Conservation (phyloP, 2,113 vertebrate species). For the Lamprologus ornatipinnis region DNA sequence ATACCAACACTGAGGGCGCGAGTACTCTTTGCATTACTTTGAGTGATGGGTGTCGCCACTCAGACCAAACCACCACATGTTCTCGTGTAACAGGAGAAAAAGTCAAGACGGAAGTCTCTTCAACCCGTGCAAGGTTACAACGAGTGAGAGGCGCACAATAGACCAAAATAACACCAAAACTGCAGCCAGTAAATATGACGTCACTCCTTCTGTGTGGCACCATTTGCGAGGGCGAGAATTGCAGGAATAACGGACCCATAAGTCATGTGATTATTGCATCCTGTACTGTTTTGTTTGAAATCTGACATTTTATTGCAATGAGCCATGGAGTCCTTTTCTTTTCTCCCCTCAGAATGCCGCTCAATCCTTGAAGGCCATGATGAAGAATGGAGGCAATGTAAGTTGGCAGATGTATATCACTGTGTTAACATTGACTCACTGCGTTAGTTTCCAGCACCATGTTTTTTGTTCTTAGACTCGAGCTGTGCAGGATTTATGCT, state of each 20-base stretch:
- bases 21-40: neutral
- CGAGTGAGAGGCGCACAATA: neutral
- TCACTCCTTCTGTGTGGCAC: neutral
- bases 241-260: neutral
- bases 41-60: neutral
- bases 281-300: neutral
- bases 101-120: neutral
- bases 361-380: conserved; percentile 69
- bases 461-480: neutral
- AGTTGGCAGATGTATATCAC: neutral
- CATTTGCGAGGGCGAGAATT: neutral
- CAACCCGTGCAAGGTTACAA: neutral
- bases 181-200: neutral
- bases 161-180: neutral
- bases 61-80: neutral
- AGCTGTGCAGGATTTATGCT: neutral
- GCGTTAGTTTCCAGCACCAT: neutral
- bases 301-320: neutral
- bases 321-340: neutral
- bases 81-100: neutral
- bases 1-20: neutral
- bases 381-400: conserved; percentile 68
- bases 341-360: conserved; percentile 62
- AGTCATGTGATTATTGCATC: neutral
- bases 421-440: neutral